These are phyloP conservation scores for Agriopis leucophaearia DNA, from an alignment of 2,888 invertebrate genomes.

Conservation along the genomic window DNA sequence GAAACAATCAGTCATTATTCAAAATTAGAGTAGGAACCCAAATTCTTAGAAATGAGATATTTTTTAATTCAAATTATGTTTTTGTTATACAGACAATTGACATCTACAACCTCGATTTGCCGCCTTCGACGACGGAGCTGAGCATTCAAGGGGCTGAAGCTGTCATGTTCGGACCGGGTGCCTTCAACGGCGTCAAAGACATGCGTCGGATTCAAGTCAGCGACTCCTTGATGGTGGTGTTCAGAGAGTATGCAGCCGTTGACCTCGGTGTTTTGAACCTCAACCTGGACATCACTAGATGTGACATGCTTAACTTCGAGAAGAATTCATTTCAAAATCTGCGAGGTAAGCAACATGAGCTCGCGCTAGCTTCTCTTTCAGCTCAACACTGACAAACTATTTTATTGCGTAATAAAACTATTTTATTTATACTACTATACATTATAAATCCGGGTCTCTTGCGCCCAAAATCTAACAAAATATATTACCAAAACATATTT, in stretches of 20 bases:
- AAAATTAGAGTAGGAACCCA: background rate
- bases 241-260: conserved; percentile 87
- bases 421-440: too few species aligned
- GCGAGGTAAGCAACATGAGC: conserved; percentile 70
- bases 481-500: too few species aligned
- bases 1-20: conserved; percentile 17
- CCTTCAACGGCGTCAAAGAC: conserved; percentile 85
- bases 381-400: background rate
- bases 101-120: conserved; percentile 83
- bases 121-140: conserved; percentile 86
- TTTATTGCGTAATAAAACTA: background rate
- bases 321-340: conserved; percentile 88
- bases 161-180: conserved; percentile 84
- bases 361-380: conserved; percentile 30
- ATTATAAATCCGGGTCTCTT: too few species aligned
- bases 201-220: conserved; percentile 85
- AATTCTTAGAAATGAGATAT: background rate
- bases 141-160: conserved; percentile 85
- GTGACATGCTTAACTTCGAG: conserved; percentile 87
- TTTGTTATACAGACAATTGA: conserved; percentile 73
- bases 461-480: too few species aligned
- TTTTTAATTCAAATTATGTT: background rate
- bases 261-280: conserved; percentile 87
- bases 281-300: conserved; percentile 87
- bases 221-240: conserved; percentile 80